Evolutionary conservation across 2,888 invertebrate genomes (phyloP).

Genomic region (Villa cingulata): DNA sequence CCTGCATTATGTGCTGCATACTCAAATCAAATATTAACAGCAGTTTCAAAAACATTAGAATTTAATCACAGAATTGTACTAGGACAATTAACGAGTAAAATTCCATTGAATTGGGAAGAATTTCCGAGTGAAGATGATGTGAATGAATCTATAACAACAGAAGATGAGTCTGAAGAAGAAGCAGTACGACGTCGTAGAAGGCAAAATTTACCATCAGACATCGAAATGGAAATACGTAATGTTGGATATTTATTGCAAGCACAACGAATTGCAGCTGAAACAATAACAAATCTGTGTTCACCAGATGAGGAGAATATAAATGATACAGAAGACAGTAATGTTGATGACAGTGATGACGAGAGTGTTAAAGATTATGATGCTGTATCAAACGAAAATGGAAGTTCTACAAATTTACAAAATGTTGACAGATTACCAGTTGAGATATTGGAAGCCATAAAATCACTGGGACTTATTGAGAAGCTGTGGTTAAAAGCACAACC

Average conservation of each 20-base stretch:
- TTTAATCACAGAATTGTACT: constrained; percentile 41
- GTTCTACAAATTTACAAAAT: constrained; percentile 19
- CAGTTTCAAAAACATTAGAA: constrained; percentile 41
- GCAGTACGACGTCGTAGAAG: constrained; percentile 22
- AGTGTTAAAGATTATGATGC: constrained; percentile 32
- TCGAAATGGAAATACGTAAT: constrained; percentile 39
- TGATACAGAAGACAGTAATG: constrained; percentile 34
- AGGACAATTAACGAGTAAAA: constrained; percentile 38
- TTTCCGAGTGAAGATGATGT: background rate
- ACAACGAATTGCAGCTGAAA: constrained; percentile 55
- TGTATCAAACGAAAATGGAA: constrained; percentile 16
- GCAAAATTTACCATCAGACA: constrained; percentile 27
- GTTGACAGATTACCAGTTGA: constrained; percentile 43
- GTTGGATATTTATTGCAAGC: constrained; percentile 46
- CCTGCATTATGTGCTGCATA: constrained; percentile 38
- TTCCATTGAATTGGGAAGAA: constrained; percentile 30
- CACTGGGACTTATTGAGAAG: constrained; percentile 44
- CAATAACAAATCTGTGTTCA: constrained; percentile 56
- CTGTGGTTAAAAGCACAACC: constrained; percentile 27
- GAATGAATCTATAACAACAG: background rate
- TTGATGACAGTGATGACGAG: constrained; percentile 24
- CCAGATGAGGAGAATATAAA: constrained; percentile 41
- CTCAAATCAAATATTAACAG: constrained; percentile 39
- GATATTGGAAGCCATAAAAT: constrained; percentile 46
- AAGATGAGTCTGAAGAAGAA: constrained; percentile 23